Evolutionary conservation across 2,888 invertebrate species (phyloP).

Genomic region (Pilophorus perplexus): DNA sequence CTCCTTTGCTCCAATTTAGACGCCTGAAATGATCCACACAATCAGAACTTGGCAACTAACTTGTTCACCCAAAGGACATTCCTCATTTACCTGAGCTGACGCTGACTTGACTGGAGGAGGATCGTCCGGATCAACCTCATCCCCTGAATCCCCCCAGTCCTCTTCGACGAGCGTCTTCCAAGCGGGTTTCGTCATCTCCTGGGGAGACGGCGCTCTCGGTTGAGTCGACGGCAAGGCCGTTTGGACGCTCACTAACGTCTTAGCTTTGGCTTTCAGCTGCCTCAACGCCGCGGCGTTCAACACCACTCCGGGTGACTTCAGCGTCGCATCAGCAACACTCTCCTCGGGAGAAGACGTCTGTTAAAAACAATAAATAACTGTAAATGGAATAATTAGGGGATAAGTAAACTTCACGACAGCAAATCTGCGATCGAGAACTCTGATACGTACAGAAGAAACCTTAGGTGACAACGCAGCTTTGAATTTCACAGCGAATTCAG

Average conservation of each 20-base stretch:
- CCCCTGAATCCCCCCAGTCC: conserved; percentile 48
- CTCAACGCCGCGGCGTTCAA: conserved; percentile 19
- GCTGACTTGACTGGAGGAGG: neutral
- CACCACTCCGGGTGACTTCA: conserved; percentile 14
- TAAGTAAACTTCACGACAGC: no score
- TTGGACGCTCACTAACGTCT: conserved; percentile 5
- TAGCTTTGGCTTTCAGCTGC: conserved; percentile 22
- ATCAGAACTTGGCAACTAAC: no score
- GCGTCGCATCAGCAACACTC: neutral
- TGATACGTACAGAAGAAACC: no score
- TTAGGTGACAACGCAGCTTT: conserved; percentile 38
- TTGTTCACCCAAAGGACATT: no score
- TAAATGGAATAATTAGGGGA: no score
- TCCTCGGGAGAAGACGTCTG: no score
- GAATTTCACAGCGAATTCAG: conserved; percentile 43
- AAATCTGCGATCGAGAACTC: no score
- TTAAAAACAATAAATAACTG: no score
- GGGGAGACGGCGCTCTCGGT: conserved; percentile 4
- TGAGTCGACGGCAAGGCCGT: neutral
- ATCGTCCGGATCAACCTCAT: conserved; percentile 19
- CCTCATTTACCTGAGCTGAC: no score
- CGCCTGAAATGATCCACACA: no score
- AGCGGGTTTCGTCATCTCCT: conserved; percentile 28
- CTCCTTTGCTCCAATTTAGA: neutral
- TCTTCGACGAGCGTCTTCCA: conserved; percentile 43